A percentile compares a stretch with the other conserved stretches of the same genome.
Conservation (phyloP, 2,797 vertebrate species). For the Setipinna tenuifilis region DNA sequence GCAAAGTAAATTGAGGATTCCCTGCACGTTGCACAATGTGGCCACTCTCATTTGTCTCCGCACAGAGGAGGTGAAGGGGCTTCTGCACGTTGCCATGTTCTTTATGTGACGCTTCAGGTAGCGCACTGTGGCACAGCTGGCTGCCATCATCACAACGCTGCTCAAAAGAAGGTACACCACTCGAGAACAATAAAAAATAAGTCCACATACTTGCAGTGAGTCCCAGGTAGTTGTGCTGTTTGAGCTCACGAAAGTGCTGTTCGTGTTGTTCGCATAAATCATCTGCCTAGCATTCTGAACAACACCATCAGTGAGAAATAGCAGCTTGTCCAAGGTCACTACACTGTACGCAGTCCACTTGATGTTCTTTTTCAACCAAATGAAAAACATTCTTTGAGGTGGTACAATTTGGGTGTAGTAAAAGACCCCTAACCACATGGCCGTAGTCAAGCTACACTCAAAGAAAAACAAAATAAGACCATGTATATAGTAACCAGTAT, state of each 20-base stretch:
- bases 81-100: conserved; percentile 30
- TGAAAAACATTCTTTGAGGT: not conserved
- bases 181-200: no score
- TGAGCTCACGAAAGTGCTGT: no score
- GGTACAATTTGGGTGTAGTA: conserved; percentile 63
- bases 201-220: no score
- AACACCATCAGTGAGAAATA: not conserved
- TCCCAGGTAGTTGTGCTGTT: no score
- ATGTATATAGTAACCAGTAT: conserved; percentile 53
- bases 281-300: no score
- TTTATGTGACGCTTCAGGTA: conserved; percentile 61
- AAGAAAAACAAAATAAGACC: conserved; percentile 50
- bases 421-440: conserved; percentile 25
- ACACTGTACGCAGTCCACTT: conserved; percentile 42
- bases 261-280: no score
- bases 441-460: conserved; percentile 41
- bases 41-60: conserved; percentile 55
- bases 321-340: conserved; percentile 31
- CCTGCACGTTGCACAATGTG: conserved; percentile 55
- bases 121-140: conserved; percentile 44
- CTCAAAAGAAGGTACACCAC: conserved; percentile 17
- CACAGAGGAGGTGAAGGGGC: conserved; percentile 31
- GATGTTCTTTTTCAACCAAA: conserved; percentile 63
- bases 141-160: conserved; percentile 44
- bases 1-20: conserved; percentile 48